These are phyloP conservation scores for Sylvia borin DNA, from an alignment of 2,797 vertebrate species.

Conservation along the genomic window DNA sequence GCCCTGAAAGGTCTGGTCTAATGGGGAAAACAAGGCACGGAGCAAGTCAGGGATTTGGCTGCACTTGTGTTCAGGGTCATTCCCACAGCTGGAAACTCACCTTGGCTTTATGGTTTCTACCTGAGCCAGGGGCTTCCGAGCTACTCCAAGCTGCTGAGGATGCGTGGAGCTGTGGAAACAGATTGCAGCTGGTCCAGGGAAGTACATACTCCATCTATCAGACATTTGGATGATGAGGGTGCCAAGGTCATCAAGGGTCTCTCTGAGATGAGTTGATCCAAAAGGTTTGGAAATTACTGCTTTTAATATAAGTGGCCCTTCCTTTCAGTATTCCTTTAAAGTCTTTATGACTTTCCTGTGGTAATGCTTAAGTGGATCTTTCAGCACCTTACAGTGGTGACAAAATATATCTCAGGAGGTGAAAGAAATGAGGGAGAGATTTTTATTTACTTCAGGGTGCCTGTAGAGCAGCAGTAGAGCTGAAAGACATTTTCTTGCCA, in stretches of 20 bases:
- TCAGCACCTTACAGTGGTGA: neutral
- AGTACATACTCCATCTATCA: neutral
- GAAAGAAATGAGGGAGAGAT: neutral
- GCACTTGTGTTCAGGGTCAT: neutral
- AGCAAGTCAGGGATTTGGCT: neutral
- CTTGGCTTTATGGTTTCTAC: neutral
- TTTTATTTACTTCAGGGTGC: neutral
- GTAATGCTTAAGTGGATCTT: neutral
- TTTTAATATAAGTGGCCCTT: neutral
- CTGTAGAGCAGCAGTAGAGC: rapidly evolving
- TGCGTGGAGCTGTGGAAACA: neutral
- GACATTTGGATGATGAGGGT: neutral
- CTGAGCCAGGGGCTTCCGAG: neutral
- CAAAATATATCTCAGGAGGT: neutral
- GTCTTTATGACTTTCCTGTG: neutral
- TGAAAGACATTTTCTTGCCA: neutral
- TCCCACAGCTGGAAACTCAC: neutral
- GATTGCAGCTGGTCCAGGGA: neutral
- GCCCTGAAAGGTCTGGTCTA: neutral
- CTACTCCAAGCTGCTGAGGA: neutral
- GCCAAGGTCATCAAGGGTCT: neutral
- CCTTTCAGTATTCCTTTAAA: neutral
- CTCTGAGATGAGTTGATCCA: neutral
- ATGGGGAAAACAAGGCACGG: neutral
- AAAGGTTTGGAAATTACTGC: neutral